Base-by-base conservation (phyloP, 2,888 invertebrate genomes). In the Pachliopta kotzebuea region DNA sequence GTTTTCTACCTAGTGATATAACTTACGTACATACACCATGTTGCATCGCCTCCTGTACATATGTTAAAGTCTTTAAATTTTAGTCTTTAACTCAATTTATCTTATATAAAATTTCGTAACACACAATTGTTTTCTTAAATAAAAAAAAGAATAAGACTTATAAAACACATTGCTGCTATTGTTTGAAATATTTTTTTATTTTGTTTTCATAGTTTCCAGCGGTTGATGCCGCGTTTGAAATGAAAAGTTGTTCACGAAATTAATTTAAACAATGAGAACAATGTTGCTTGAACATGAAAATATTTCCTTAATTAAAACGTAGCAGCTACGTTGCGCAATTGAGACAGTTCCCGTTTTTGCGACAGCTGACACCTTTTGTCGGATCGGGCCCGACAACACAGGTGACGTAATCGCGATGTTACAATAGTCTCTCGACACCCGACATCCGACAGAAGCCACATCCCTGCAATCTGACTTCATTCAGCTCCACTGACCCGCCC, bases 401-500 rank as follows among this genome's bases (percentile, higher is more conserved):
- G 70, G 66, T 70, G 71, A 71, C 70, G 65, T 70, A 71, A 72
- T 72, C 70, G 52, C 62, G 42, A 66, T 57, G 64, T 70, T 62
- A 72, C 71, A 74, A 72, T 71, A 69, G 68, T 61, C 67, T 63
- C 70, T 69, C 45, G 65, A 68, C 37, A 37, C 31, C 31, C 31
- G 31, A 31, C 29, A 29, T 11, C 31, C 31, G 31, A 31, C 69
- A 70, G 65, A 63, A 68, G 70, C 72, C 71, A 66, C 73, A 70
- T 66, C 65, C 63, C 56, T 24, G 49, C 62, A 62, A 49, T 55
- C 45, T 26, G 55, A 57, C 57, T 63, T 18, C 62, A 70, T 70
- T 69, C 68, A 68, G 68, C 71, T 70, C 72, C 74, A 73, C 76
- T 79, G 79, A 78, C 78, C 77, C 73, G 72, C 68, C 74, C 73